A percentile compares a stretch with the other conserved stretches of the same genome.
These are phyloP conservation scores for Lepas anatifera DNA, from an alignment of 2,888 invertebrate species.

Conservation along the genomic window DNA sequence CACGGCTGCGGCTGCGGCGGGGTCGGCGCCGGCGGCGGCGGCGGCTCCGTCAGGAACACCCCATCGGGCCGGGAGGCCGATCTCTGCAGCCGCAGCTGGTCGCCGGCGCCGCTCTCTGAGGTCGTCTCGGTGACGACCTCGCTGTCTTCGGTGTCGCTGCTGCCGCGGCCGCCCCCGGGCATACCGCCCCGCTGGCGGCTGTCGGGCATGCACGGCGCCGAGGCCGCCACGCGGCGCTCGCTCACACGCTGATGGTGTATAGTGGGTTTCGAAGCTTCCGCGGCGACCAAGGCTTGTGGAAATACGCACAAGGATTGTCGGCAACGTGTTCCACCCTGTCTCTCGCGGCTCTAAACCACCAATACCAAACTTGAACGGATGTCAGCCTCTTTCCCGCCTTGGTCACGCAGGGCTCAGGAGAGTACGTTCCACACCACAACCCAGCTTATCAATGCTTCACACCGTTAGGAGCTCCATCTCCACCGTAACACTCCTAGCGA, in stretches of 20 bases:
- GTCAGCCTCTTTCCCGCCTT: too few species aligned
- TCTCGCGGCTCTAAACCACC: neutral
- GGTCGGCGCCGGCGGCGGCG: neutral
- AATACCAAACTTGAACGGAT: too few species aligned
- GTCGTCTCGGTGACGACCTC: neutral
- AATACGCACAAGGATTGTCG: too few species aligned
- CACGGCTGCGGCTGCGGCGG: neutral
- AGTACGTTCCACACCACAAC: too few species aligned
- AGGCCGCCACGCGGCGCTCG: neutral
- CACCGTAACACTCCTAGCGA: too few species aligned
- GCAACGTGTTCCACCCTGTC: too few species aligned
- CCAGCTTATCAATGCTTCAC: too few species aligned
- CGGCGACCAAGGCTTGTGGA: too few species aligned
- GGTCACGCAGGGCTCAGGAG: too few species aligned
- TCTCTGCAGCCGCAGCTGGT: neutral
- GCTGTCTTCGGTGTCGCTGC: neutral
- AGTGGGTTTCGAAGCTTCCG: too few species aligned
- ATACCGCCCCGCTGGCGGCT: neutral
- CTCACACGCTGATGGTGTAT: too few species aligned
- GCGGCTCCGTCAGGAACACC: neutral
- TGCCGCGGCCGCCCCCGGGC: neutral
- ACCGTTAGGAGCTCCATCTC: too few species aligned
- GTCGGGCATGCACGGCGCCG: neutral
- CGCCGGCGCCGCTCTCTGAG: slow-evolving; percentile 2
- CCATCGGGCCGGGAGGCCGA: neutral